Conservation (phyloP, 1,140 invertebrate genomes). For the Pantala flavescens region DNA sequence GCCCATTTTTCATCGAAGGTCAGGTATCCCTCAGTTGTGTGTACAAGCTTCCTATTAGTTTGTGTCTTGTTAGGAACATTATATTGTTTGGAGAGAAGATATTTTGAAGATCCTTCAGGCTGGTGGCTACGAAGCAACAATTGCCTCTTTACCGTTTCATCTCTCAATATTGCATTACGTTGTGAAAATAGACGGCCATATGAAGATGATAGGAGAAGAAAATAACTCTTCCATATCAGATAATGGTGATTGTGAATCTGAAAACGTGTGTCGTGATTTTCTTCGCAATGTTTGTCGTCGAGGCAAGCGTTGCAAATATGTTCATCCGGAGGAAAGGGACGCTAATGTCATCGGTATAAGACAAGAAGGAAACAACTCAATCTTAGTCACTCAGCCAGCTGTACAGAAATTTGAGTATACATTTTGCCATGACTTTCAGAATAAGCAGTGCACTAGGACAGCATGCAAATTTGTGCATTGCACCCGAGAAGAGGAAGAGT, state of each 20-base stretch:
- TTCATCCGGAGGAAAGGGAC: slow-evolving; percentile 47
- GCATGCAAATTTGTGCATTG: slow-evolving; percentile 69
- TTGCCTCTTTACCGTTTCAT: neutral
- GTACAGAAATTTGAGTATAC: slow-evolving; percentile 27
- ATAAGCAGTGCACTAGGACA: slow-evolving; percentile 51
- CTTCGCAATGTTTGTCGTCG: slow-evolving; percentile 57
- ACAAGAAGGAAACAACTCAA: slow-evolving; percentile 15
- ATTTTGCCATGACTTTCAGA: slow-evolving; percentile 82
- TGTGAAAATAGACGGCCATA: neutral
- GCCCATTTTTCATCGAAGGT: neutral
- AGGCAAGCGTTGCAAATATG: slow-evolving; percentile 65
- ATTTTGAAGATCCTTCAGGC: neutral
- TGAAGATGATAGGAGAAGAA: slow-evolving; percentile 1
- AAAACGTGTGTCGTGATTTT: slow-evolving; percentile 47
- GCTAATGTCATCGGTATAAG: neutral
- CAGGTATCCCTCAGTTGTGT: neutral
- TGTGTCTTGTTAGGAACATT: no score
- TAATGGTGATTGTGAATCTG: slow-evolving; percentile 7
- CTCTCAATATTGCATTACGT: no score
- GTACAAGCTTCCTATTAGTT: neutral
- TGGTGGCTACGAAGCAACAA: neutral
- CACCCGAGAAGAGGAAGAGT: slow-evolving; percentile 62
- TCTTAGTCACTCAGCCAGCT: slow-evolving; percentile 13
- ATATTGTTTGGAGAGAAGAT: no score
- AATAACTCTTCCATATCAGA: neutral